Evolutionary conservation across 2,113 vertebrate genomes (phyloP).

Genomic region (Anguilla japonica): DNA sequence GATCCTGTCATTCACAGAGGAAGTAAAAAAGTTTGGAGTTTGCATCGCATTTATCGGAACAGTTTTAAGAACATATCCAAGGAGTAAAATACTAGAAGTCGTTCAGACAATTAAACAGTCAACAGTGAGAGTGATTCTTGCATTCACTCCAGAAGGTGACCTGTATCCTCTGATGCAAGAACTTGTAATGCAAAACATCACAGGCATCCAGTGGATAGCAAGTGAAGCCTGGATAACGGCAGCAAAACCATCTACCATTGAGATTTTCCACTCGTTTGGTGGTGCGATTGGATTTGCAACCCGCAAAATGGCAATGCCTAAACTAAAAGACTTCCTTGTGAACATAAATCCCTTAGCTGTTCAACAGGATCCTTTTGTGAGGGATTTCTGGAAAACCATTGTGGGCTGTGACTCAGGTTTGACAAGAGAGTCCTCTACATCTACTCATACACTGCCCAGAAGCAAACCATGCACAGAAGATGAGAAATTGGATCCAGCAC

Average conservation of each 20-base stretch:
- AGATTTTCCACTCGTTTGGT: slow-evolving; percentile 64
- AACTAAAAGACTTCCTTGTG: slow-evolving; percentile 57
- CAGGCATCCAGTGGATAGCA: slow-evolving; percentile 75
- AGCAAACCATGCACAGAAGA: slow-evolving; percentile 56
- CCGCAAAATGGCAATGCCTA: slow-evolving; percentile 68
- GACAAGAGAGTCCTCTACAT: not conserved
- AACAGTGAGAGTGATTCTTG: slow-evolving; percentile 66
- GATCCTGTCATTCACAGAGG: slow-evolving; percentile 62
- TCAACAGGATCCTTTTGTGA: slow-evolving; percentile 53
- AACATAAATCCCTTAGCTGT: slow-evolving; percentile 54
- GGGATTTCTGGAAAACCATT: slow-evolving; percentile 64
- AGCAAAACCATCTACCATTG: slow-evolving; percentile 56
- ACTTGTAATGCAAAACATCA: slow-evolving; percentile 67
- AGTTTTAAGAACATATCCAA: slow-evolving; percentile 59
- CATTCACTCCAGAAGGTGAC: slow-evolving; percentile 68
- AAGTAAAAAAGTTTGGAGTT: slow-evolving; percentile 63
- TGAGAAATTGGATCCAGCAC: slow-evolving; percentile 54
- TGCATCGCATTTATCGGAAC: slow-evolving; percentile 71
- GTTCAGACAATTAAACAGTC: slow-evolving; percentile 69
- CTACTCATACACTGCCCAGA: not conserved
- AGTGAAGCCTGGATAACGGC: slow-evolving; percentile 73
- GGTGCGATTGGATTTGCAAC: slow-evolving; percentile 68
- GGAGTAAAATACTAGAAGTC: slow-evolving; percentile 58
- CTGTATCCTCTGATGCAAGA: slow-evolving; percentile 70
- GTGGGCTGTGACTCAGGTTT: slow-evolving; percentile 50